Percentiles rank a stretch among this genome's conserved stretches.
Evolutionary conservation across 2,797 vertebrate species (phyloP).

Genomic region (Mormyrus proboscirostris): DNA sequence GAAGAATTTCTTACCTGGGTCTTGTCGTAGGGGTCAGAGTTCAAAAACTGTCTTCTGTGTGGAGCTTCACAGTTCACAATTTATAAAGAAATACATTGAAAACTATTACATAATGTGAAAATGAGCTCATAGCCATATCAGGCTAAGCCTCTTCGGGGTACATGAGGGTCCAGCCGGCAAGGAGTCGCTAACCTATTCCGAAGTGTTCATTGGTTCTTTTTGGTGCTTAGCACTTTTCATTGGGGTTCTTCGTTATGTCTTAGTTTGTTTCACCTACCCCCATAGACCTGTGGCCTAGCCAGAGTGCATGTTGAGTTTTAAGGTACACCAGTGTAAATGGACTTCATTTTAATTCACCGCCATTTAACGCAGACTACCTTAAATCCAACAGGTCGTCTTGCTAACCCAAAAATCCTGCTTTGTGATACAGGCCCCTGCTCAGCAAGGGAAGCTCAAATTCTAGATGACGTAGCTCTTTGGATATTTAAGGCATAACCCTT

Average conservation of each 20-base stretch:
- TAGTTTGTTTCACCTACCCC: not conserved
- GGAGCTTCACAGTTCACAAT: not conserved
- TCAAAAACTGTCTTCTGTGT: not conserved
- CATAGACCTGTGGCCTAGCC: not conserved
- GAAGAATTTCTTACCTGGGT: not conserved
- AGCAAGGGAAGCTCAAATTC: not conserved
- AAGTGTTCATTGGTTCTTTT: not conserved
- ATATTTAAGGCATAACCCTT: not conserved
- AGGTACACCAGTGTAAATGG: not conserved
- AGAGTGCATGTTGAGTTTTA: not conserved
- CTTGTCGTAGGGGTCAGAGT: not conserved
- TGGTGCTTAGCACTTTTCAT: not conserved
- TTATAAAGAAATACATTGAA: not conserved
- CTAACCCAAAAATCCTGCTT: not conserved
- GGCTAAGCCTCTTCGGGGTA: not conserved
- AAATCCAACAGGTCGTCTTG: not conserved
- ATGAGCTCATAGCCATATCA: not conserved
- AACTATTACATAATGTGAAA: not conserved
- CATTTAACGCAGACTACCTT: not conserved
- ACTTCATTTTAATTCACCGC: not conserved
- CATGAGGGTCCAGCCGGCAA: not conserved
- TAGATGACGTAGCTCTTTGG: not conserved
- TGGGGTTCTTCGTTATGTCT: not conserved
- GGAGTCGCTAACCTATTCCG: not conserved
- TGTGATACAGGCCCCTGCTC: not conserved